Evolutionary conservation across 2,888 invertebrate genomes (phyloP).

Genomic region (Hypomecis atomaria): DNA sequence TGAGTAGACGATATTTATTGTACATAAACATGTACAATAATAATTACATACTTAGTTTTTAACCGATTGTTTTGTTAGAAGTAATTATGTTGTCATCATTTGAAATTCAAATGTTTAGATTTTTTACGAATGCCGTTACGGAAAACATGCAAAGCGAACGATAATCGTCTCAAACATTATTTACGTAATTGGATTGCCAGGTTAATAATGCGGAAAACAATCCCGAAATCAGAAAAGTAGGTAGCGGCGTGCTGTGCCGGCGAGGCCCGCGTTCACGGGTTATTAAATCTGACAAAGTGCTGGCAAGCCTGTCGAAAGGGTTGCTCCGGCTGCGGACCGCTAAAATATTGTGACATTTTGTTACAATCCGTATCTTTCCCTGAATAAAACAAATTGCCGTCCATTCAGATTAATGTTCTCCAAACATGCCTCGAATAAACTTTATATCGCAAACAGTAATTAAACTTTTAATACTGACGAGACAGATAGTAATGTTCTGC

Average conservation of each 20-base stretch:
- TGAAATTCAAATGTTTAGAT: conserved; percentile 29
- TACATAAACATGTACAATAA: conserved; percentile 3
- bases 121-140: conserved; percentile 31
- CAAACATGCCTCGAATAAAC: conserved; percentile 40
- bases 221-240: conserved; percentile 77
- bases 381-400: conserved; percentile 37
- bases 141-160: conserved; percentile 32
- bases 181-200: conserved; percentile 80
- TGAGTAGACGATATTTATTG: conserved; percentile 17
- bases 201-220: conserved; percentile 84
- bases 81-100: conserved; percentile 39
- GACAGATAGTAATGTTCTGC: conserved; percentile 62
- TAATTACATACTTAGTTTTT: conserved; percentile 23
- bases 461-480: conserved; percentile 46
- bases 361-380: conserved; percentile 43
- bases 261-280: conserved; percentile 71
- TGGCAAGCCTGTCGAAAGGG: conserved; percentile 71
- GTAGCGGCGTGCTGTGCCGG: conserved; percentile 60
- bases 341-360: conserved; percentile 77
- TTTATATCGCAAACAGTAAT: conserved; percentile 39
- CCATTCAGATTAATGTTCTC: conserved; percentile 37
- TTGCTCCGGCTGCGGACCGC: conserved; percentile 66
- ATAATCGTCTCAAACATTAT: conserved; percentile 62
- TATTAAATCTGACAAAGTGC: conserved; percentile 82
- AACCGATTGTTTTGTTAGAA: conserved; percentile 33